A percentile compares a stretch with the other conserved stretches of the same genome.
Conservation (phyloP, 2,888 invertebrate genomes). For the Platycnemis pennipes region DNA sequence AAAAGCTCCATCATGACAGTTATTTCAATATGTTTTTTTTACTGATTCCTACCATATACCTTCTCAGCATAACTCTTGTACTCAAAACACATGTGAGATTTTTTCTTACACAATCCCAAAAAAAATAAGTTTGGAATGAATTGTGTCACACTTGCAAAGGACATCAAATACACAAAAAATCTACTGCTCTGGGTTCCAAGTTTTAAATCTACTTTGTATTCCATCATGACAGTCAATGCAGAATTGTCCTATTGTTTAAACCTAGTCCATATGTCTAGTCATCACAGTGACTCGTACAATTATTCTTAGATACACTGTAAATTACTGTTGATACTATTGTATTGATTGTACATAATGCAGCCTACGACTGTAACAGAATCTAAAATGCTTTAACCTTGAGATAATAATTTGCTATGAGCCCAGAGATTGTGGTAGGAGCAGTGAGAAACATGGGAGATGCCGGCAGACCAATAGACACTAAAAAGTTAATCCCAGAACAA, state of each 20-base stretch:
- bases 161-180: slow-evolving; percentile 63
- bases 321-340: slow-evolving; percentile 62
- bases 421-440: slow-evolving; percentile 82
- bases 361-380: slow-evolving; percentile 67
- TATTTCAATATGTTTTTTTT: slow-evolving; percentile 49
- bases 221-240: slow-evolving; percentile 47
- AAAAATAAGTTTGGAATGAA: slow-evolving; percentile 62
- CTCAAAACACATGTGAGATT: slow-evolving; percentile 64
- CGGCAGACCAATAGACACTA: slow-evolving; percentile 38
- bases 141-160: slow-evolving; percentile 66
- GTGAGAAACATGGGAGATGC: slow-evolving; percentile 80
- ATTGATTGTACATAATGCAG: slow-evolving; percentile 63
- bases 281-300: slow-evolving; percentile 60
- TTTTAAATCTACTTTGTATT: slow-evolving; percentile 66
- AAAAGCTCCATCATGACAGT: slow-evolving; percentile 64
- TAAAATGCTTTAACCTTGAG: slow-evolving; percentile 62
- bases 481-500: slow-evolving; percentile 50
- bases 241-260: slow-evolving; percentile 56
- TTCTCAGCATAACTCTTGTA: slow-evolving; percentile 64
- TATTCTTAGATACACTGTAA: slow-evolving; percentile 64
- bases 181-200: slow-evolving; percentile 65
- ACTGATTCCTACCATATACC: slow-evolving; percentile 62
- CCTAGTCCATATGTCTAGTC: slow-evolving; percentile 60
- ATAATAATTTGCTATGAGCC: slow-evolving; percentile 62
- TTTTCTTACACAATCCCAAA: slow-evolving; percentile 64